Evolutionary conservation across 2,888 invertebrate species (phyloP), one percentile per base, ranked within the genome.

Genomic region (Bugula neritina): DNA sequence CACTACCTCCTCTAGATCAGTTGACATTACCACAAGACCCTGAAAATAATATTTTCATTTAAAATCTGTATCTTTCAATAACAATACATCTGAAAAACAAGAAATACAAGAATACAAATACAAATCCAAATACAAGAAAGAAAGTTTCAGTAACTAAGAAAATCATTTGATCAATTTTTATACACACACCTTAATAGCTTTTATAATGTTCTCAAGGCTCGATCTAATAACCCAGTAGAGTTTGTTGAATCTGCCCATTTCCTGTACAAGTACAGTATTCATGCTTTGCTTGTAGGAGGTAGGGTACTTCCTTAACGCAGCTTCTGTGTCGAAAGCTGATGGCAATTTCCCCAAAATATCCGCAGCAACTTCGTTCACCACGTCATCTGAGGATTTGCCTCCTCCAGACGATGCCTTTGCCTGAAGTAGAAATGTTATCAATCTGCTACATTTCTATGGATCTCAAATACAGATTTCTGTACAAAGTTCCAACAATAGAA

Each of bases 21-120:
- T 87, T 1, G 92, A 93, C 89, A 95, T 90, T 0, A 93, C 91
- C 76, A 94, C 92, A 69, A 92, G 85, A 77, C 94, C 94, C 92
- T 82, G 71, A 76, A 71, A 75, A 43, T 5, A 34, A 55, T 55
- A 25, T 55, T 25, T 10, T 43, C 43, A 43, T n/a, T n/a, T n/a
- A n/a, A n/a, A n/a, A n/a, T n/a, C n/a, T n/a, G n/a, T n/a, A n/a
- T n/a, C n/a, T n/a, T n/a, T n/a, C n/a, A n/a, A n/a, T n/a, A n/a
- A n/a, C n/a, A n/a, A n/a, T n/a, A n/a, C n/a, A n/a, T n/a, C n/a
- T n/a, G n/a, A n/a, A n/a, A n/a, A n/a, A n/a, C n/a, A n/a, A n/a
- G n/a, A n/a, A n/a, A n/a, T n/a, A n/a, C n/a, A n/a, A n/a, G n/a
- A n/a, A n/a, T n/a, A n/a, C n/a, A n/a, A n/a, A n/a, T n/a, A n/a